phyloP scores from a whole-genome alignment of 2,888 invertebrate species.

The Leucoptera coffeella region DNA sequence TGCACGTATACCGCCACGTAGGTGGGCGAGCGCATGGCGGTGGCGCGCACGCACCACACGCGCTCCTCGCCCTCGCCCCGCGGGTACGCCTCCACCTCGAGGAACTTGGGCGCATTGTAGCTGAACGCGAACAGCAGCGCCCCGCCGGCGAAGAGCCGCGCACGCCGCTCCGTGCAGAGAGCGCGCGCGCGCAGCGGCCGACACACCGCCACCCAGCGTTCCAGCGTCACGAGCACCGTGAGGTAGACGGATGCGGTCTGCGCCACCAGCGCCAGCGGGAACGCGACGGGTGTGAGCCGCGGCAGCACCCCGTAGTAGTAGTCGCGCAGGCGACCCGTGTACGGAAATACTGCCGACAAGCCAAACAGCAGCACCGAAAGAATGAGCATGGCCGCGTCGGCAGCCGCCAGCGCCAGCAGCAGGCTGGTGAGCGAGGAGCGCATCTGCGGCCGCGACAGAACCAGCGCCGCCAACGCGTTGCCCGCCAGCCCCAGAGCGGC shows the following conservation, averaged over 20 bases:
- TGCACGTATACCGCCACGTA: slow-evolving; percentile 88
- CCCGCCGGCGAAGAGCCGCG: slow-evolving; percentile 74
- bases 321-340: slow-evolving; percentile 68
- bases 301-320: slow-evolving; percentile 78
- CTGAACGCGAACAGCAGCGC: slow-evolving; percentile 75
- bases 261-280: slow-evolving; percentile 78
- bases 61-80: too few relatives aligned
- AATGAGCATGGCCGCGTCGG: slow-evolving; percentile 86
- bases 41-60: slow-evolving; percentile 62
- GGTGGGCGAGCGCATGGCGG: slow-evolving; percentile 59
- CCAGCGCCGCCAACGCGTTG: slow-evolving; percentile 85
- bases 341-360: slow-evolving; percentile 77
- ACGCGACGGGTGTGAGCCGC: slow-evolving; percentile 71
- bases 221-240: slow-evolving; percentile 82
- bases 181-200: slow-evolving; percentile 84
- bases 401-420: slow-evolving; percentile 86
- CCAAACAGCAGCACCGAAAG: slow-evolving; percentile 84
- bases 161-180: slow-evolving; percentile 84
- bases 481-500: slow-evolving; percentile 82
- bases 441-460: slow-evolving; percentile 90
- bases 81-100: slow-evolving; percentile 62
- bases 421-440: slow-evolving; percentile 92
- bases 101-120: slow-evolving; percentile 81
- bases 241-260: slow-evolving; percentile 94
- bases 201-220: slow-evolving; percentile 91